Conservation (phyloP, 2,797 vertebrate genomes). For the Ibycter americanus region DNA sequence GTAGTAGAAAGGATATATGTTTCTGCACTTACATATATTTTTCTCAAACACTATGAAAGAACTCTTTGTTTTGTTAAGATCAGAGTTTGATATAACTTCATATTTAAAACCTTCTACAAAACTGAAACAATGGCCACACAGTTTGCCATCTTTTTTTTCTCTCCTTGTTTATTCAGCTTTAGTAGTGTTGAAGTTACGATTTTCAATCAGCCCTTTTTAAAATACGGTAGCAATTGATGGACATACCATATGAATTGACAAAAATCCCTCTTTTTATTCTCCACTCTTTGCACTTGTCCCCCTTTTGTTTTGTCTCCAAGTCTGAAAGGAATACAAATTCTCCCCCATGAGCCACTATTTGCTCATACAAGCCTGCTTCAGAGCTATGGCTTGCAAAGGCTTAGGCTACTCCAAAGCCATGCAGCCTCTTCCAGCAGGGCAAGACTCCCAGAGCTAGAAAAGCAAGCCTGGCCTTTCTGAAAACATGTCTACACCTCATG, state of each 20-base stretch:
- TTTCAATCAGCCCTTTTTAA: background rate
- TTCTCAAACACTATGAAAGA: background rate
- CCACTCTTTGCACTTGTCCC: background rate
- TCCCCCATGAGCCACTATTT: background rate
- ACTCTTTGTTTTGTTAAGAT: background rate
- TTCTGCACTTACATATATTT: background rate
- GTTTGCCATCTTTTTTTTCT: background rate
- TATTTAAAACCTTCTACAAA: background rate
- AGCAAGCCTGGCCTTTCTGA: background rate
- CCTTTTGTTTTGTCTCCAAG: background rate
- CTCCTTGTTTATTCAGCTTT: background rate
- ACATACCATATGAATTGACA: background rate
- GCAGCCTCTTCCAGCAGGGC: background rate
- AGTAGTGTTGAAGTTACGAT: background rate
- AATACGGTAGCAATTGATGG: background rate
- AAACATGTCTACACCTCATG: background rate
- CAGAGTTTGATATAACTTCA: background rate
- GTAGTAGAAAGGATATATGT: background rate
- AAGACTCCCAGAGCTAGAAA: background rate
- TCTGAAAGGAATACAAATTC: background rate
- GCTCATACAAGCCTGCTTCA: background rate
- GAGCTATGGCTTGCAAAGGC: background rate
- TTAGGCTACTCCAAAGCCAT: background rate
- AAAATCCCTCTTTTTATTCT: background rate
- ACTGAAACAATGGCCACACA: background rate